These are phyloP conservation scores for Phoxinus phoxinus DNA, from an alignment of 2,113 vertebrate species.

Conservation along the genomic window DNA sequence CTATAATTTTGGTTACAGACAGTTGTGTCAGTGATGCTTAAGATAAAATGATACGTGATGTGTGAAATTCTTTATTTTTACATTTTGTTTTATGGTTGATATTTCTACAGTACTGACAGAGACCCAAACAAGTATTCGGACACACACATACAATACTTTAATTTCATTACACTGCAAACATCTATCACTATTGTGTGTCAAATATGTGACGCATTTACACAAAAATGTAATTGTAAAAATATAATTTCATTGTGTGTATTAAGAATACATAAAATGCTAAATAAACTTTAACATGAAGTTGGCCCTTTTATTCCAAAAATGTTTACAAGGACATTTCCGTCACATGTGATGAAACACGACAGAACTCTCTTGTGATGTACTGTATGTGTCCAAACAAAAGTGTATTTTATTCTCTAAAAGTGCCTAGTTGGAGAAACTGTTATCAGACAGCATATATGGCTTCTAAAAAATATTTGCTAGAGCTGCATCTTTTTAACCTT, in stretches of 20 bases:
- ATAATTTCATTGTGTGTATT: neutral
- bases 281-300: neutral
- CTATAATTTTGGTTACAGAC: neutral
- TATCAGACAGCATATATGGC: neutral
- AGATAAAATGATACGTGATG: neutral
- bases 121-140: too few relatives aligned
- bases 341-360: neutral
- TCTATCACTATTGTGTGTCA: neutral
- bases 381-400: neutral
- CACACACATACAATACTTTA: too few relatives aligned
- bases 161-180: neutral
- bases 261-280: neutral
- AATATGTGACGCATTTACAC: neutral
- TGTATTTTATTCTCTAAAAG: neutral
- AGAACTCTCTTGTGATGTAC: neutral
- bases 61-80: too few relatives aligned
- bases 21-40: neutral
- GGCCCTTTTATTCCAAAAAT: too few relatives aligned
- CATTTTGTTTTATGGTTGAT: too few relatives aligned
- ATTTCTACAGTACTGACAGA: too few relatives aligned
- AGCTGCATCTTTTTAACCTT: slow-evolving; percentile 10
- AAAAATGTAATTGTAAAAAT: neutral
- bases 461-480: slow-evolving; percentile 11
- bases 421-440: neutral
- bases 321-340: too few relatives aligned